Conservation (phyloP, 2,888 invertebrate genomes). For the Ryuthela nishihirai region DNA sequence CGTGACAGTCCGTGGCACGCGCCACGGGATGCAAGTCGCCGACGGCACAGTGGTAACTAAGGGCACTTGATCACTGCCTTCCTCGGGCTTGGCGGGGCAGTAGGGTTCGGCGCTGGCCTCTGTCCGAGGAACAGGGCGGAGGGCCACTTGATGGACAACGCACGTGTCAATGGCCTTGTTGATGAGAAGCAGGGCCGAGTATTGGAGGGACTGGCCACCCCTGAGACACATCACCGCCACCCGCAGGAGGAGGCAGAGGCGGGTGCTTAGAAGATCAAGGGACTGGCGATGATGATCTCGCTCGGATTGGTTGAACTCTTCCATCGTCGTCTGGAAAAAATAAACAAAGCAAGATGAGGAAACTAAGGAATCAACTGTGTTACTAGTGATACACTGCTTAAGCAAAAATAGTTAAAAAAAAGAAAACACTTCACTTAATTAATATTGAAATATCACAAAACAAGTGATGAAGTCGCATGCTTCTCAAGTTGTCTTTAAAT, state of each 20-base stretch:
- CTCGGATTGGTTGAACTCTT: slow-evolving; percentile 45
- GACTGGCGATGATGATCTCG: slow-evolving; percentile 39
- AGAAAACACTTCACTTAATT: neutral
- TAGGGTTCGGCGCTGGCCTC: neutral
- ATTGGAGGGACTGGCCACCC: slow-evolving; percentile 60
- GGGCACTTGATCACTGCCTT: neutral
- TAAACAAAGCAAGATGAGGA: neutral
- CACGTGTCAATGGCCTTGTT: slow-evolving; percentile 60
- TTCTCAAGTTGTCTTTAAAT: no score
- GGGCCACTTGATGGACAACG: slow-evolving; percentile 49
- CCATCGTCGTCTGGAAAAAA: slow-evolving; percentile 50
- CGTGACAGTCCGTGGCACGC: no score
- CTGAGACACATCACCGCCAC: slow-evolving; percentile 58
- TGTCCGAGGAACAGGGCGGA: slow-evolving; percentile 1
- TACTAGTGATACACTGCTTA: neutral
- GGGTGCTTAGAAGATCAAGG: slow-evolving; percentile 50
- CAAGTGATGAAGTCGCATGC: no score
- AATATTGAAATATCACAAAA: neutral
- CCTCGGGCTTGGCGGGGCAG: neutral
- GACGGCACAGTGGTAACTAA: neutral
- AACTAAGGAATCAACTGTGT: neutral
- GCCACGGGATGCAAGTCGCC: neutral
- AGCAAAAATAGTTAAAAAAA: neutral
- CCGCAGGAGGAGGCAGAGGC: slow-evolving; percentile 57
- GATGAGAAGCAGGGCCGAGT: slow-evolving; percentile 59